A percentile compares a stretch with the other conserved stretches of the same genome.
phyloP scores from a whole-genome alignment of 2,113 vertebrate species.

The Cairina moschata region DNA sequence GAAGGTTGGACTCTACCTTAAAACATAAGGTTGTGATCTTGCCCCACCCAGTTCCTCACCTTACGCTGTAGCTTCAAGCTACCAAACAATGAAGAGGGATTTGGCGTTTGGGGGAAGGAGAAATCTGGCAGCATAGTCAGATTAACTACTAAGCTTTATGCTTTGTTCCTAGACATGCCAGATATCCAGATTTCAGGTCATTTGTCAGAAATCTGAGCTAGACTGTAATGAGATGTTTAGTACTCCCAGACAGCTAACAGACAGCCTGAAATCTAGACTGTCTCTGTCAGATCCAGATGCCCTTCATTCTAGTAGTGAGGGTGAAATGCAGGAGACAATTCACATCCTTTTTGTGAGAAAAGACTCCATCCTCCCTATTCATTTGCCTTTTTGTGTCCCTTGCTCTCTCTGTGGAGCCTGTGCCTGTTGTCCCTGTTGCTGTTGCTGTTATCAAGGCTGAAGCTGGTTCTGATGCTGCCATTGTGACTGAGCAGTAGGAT shows the following conservation, averaged over 20 bases:
- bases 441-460: not conserved
- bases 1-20: not conserved
- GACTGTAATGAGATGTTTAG: not conserved
- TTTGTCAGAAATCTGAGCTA: not conserved
- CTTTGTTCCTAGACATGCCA: not conserved
- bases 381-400: not conserved
- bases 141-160: not conserved
- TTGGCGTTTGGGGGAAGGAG: not conserved
- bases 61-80: not conserved
- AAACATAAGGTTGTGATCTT: not conserved
- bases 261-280: not conserved
- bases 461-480: not conserved
- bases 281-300: not conserved
- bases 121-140: not conserved
- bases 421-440: not conserved
- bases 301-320: not conserved
- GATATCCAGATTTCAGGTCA: not conserved
- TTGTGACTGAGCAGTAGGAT: not conserved
- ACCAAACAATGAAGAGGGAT: not conserved
- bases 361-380: not conserved
- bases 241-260: not conserved
- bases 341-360: not conserved
- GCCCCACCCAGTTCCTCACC: not conserved
- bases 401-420: not conserved
- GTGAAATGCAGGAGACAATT: not conserved